Conservation (phyloP, 2,113 vertebrate species). For the Anoplopoma fimbria region DNA sequence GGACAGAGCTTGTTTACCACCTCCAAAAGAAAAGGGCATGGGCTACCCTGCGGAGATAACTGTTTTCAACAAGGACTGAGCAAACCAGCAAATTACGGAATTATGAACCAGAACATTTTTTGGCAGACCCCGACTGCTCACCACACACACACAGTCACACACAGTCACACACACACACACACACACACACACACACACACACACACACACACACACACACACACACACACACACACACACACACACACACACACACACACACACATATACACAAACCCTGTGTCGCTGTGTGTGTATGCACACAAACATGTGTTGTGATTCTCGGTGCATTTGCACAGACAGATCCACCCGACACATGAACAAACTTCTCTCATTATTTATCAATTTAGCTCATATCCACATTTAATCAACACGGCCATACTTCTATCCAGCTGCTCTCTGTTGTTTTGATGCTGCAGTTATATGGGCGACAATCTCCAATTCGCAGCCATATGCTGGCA, state of each 20-base stretch:
- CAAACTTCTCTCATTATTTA: slow-evolving; percentile 53
- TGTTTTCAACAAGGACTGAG: slow-evolving; percentile 19
- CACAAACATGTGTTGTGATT: neutral
- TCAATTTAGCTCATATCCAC: slow-evolving; percentile 54
- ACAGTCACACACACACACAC: neutral
- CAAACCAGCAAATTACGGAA: slow-evolving; percentile 44
- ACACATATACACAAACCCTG: neutral
- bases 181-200: neutral
- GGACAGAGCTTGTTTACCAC: slow-evolving; percentile 32
- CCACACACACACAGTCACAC: neutral
- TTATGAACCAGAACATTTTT: slow-evolving; percentile 14
- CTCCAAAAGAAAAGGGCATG: slow-evolving; percentile 23
- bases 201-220: neutral
- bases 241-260: neutral
- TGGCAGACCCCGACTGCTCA: slow-evolving; percentile 10
- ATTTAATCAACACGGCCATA: slow-evolving; percentile 50
- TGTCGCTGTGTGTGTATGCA: neutral
- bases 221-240: neutral
- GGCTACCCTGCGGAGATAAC: slow-evolving; percentile 44
- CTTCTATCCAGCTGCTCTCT: slow-evolving; percentile 66
- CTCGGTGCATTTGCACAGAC: slow-evolving; percentile 14
- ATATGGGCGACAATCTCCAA: slow-evolving; percentile 46
- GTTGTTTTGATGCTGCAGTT: slow-evolving; percentile 47
- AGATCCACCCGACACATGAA: slow-evolving; percentile 16
- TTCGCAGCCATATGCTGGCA: slow-evolving; percentile 66